Conservation (phyloP, 2,113 vertebrate species). For the Manacus vitellinus region DNA sequence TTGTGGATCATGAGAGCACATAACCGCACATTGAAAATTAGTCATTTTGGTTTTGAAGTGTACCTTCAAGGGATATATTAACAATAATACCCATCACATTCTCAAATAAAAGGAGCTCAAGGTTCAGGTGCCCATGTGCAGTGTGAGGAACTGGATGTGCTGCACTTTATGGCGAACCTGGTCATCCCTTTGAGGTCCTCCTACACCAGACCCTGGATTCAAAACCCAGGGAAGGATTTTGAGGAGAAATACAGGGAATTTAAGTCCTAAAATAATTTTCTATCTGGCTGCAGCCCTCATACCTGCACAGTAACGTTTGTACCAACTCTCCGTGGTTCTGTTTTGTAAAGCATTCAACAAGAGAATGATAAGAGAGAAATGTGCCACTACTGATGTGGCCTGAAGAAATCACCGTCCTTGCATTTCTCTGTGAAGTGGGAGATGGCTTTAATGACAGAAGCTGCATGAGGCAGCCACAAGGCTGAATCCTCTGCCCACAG, state of each 20-base stretch:
- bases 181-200: neutral
- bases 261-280: neutral
- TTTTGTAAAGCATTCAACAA: neutral
- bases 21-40: neutral
- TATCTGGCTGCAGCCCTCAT: fast-evolving
- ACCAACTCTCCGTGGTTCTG: neutral
- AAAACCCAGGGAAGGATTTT: neutral
- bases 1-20: neutral
- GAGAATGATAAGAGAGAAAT: neutral
- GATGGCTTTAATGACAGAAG: neutral
- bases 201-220: neutral
- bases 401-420: neutral
- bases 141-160: neutral
- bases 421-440: neutral
- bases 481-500: neutral
- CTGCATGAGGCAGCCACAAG: neutral
- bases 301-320: neutral
- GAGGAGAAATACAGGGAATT: neutral
- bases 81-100: neutral
- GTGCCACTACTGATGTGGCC: neutral
- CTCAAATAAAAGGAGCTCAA: neutral
- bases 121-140: neutral
- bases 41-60: neutral
- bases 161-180: neutral
- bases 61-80: neutral